Conservation (phyloP, 1,140 invertebrate species). For the Dryas iulia region DNA sequence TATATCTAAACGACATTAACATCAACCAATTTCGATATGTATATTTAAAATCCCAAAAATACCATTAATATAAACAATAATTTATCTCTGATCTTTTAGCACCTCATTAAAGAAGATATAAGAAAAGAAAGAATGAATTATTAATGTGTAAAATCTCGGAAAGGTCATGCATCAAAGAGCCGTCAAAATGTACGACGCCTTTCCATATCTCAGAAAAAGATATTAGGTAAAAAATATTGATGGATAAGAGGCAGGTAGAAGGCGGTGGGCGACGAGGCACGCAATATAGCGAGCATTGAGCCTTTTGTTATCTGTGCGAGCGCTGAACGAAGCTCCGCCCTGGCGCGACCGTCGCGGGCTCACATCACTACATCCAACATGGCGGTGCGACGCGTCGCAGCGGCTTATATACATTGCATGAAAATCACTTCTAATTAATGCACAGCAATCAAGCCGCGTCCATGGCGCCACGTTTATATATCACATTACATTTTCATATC, state of each 20-base stretch:
- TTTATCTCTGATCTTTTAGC: slow-evolving; percentile 39
- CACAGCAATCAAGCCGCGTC: slow-evolving; percentile 68
- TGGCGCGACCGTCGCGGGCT: slow-evolving; percentile 30
- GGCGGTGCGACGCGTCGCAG: slow-evolving; percentile 46
- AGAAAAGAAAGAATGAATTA: slow-evolving; percentile 37
- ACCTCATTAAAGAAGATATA: slow-evolving; percentile 42
- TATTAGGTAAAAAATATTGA: slow-evolving; percentile 38
- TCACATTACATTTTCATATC: slow-evolving; percentile 75
- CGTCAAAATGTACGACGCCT: slow-evolving; percentile 36
- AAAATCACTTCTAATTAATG: slow-evolving; percentile 77
- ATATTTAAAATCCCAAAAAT: not conserved
- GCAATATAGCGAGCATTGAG: slow-evolving; percentile 29
- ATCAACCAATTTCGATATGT: not conserved
- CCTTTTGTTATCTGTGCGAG: slow-evolving; percentile 55
- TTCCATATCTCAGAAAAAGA: slow-evolving; percentile 37
- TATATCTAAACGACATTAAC: too few species aligned
- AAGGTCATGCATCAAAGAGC: slow-evolving; percentile 36
- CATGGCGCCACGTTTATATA: slow-evolving; percentile 69
- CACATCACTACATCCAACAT: slow-evolving; percentile 43
- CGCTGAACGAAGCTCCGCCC: slow-evolving; percentile 34
- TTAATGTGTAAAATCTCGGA: slow-evolving; percentile 37
- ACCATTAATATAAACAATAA: slow-evolving; percentile 10
- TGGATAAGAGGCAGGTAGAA: slow-evolving; percentile 40
- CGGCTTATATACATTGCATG: slow-evolving; percentile 62
- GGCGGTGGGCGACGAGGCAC: slow-evolving; percentile 30